Evolutionary conservation across 2,797 vertebrate species (phyloP), one percentile per base, ranked within the genome.

Genomic region (Hybognathus amarus): DNA sequence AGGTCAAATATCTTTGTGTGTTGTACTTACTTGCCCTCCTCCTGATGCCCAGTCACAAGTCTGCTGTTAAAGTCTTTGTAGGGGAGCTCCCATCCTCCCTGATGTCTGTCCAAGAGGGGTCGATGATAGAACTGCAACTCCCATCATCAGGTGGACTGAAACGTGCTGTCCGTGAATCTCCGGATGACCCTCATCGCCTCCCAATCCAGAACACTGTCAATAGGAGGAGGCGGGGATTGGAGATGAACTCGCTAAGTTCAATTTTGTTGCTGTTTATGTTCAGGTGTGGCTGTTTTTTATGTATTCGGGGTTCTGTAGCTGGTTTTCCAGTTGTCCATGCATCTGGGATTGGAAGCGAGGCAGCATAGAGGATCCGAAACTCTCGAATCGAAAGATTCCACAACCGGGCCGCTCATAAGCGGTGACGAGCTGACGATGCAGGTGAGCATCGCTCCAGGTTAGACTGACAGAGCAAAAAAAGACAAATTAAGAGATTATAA

Each of bases 371-470:
- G 1, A 91, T 94, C 56, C 96, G 94, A 88, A 98, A 98, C 90
- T 98, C 96, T 2, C 11, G 87, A n/a, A 82, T 97, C 96, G 47
- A 98, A 98, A 0, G 92, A 91, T 0, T 94, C 93, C 0, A 94
- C 89, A 0, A 93, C 93, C 0, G 95, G 94, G 1, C 97, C 97
- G 0, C 85, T 94, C 40, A 98, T 85, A 40, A 96, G n/a, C 91
- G 0, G 95, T 97, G 88, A 97, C 89, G 76, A 98, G 92, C 88
- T 97, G 95, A 0, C 96, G 95, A 89, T 98, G 95, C 63, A 98
- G 92, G 81, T 96, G 95, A 5, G 96, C 91, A 1, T 97, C 97
- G 0, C 92, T 94, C 97, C 97, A 98, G 0, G 96, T 96, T 82
- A 97, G 96, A 87, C 97, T 97, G 88, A 50, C 20, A 68, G 83